Conservation (phyloP, 2,888 invertebrate genomes). For the Platycheirus rosarum region DNA sequence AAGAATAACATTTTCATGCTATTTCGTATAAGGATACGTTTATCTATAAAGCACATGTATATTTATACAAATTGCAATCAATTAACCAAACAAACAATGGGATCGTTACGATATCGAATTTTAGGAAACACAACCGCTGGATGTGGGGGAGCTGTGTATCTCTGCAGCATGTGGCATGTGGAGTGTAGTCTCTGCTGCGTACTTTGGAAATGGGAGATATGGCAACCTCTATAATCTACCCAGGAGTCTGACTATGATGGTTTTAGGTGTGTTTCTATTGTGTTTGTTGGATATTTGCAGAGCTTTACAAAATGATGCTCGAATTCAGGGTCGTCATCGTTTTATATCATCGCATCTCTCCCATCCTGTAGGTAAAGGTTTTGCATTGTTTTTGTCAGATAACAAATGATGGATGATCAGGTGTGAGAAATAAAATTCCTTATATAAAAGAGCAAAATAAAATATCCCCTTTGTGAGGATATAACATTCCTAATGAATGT, state of each 20-base stretch:
- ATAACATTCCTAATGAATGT: conserved; percentile 59
- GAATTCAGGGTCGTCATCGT: conserved; percentile 59
- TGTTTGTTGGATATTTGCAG: conserved; percentile 64
- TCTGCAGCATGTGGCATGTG: conserved; percentile 31
- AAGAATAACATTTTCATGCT: conserved; percentile 39
- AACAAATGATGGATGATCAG: conserved; percentile 55
- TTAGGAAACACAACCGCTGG: conserved; percentile 46
- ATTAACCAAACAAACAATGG: conserved; percentile 79
- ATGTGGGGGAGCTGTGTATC: conserved; percentile 47
- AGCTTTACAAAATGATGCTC: conserved; percentile 72
- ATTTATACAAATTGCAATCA: conserved; percentile 82
- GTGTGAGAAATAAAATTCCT: conserved; percentile 32
- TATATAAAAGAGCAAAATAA: conserved; percentile 13
- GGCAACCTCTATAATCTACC: conserved; percentile 49
- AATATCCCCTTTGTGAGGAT: conserved; percentile 17
- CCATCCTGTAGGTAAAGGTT: conserved; percentile 9
- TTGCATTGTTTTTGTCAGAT: conserved; percentile 63
- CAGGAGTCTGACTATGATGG: conserved; percentile 9
- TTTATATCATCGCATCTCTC: conserved; percentile 22
- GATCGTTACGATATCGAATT: conserved; percentile 75
- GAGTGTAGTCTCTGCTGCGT: conserved; percentile 4
- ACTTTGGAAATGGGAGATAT: not conserved
- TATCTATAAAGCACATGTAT: conserved; percentile 8
- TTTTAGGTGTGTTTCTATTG: conserved; percentile 58
- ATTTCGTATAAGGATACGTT: not conserved